Evolutionary conservation across 2,797 vertebrate genomes (phyloP), one percentile per base, ranked within the genome.

Genomic region (Dallia pectoralis): DNA sequence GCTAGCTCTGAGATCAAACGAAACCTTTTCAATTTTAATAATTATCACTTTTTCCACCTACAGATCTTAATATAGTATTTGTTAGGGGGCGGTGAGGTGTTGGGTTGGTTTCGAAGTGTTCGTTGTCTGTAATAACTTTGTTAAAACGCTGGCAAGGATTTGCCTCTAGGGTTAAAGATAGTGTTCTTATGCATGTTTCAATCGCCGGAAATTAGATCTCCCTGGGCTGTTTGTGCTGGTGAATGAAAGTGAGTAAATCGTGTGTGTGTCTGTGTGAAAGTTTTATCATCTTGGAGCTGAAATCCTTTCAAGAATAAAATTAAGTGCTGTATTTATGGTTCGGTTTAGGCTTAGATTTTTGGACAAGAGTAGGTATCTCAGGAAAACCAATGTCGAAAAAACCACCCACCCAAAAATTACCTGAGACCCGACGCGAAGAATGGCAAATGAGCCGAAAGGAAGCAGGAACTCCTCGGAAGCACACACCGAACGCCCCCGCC

Each of bases 201-300:
- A 87, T 82, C 82, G 79, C 75, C 71, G 69, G 80, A 84, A 85
- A 85, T 85, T 84, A 80, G 74, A 84, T 82, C 79, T 80, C 69
- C 67, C 79, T 27, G 78, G 80, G 76, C 76, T 81, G 83, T 82
- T 81, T 87, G 83, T 76, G 76, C 67, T 66, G 80, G 82, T 87
- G 82, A 85, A 85, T 84, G 85, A 80, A 83, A 66, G 73, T 48
- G 71, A 59, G 70, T 78, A 69, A 69, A 72, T 25, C 70, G 66
- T 9, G 25, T 69, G 40, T 53, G 30, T 72, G 68, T 73, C 32
- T 69, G 69, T 62, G 33, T 76, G 12, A 44, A 44, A 44, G 40
- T 44, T 44, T 44, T 44, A 44, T 12, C 2, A 44, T 44, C 14
- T 12, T 44, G 40, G 40, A 11, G 40, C 9, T 9, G 40, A 44